Evolutionary conservation across 2,113 vertebrate genomes (phyloP), one percentile per base, ranked within the genome.

Genomic region (Xenopus laevis): DNA sequence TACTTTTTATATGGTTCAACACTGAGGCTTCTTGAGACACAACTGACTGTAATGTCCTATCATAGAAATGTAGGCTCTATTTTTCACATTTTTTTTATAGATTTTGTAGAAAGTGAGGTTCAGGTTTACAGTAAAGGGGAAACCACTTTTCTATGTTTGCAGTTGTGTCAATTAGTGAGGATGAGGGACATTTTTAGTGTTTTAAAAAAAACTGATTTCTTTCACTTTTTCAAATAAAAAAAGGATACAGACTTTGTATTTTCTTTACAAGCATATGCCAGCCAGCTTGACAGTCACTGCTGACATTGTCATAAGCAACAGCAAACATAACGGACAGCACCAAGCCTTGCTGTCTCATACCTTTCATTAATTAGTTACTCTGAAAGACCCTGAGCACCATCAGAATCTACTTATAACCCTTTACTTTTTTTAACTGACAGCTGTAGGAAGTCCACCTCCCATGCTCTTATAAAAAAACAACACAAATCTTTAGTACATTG

Each of bases 301-400:
- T 92, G 90, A 91, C 85, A 88, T 87, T 93, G 91, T 93, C 89
- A 89, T 82, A 87, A 79, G 72, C 81, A 88, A 89, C 84, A 87
- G 79, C 80, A 82, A 86, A 84, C 71, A 91, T 97, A 95, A 98
- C 52, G 87, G 94, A 95, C 86, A 87, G 89, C 80, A 78, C 76
- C 84, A 91, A 93, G 91, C 90, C 86, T 87, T 82, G 77, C 82
- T 13, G 79, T 89, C 90, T 86, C 88, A 86, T 84, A 76, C 80
- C 86, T 87, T 83, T 86, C 71, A 40, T 89, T 96, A 96, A 98
- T 96, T 94, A 96, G 89, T 88, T 90, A 87, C 90, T 90, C 72
- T 87, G 89, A 87, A 82, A 81, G 90, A 85, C 88, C 90, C 80
- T 83, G 78, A 89, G 89, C 87, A 87, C 89, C 90, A 92, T 88